A percentile compares a stretch with the other conserved stretches of the same genome.
Evolutionary conservation across 2,797 vertebrate genomes (phyloP).

Genomic region (Chaunax sp.): DNA sequence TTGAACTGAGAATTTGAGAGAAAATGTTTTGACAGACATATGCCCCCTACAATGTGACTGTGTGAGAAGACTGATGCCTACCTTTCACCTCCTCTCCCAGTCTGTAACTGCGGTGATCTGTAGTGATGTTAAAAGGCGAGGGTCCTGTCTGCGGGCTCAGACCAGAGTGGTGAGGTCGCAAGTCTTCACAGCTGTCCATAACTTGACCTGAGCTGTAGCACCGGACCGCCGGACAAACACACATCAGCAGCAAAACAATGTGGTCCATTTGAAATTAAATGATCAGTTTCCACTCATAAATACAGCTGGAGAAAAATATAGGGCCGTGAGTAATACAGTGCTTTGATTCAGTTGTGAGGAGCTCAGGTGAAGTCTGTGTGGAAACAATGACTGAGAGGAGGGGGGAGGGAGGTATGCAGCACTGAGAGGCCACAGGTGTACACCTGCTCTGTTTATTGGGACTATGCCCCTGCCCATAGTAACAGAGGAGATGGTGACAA

Average conservation of each 20-base stretch:
- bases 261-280: constrained; percentile 27
- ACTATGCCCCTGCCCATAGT: not conserved
- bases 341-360: not conserved
- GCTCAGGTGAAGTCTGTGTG: constrained; percentile 8
- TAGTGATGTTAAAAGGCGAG: constrained; percentile 64
- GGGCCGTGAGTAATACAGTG: not conserved
- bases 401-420: not conserved
- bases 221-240: not conserved
- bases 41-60: too few species aligned
- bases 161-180: constrained; percentile 40
- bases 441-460: not conserved
- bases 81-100: constrained; percentile 76
- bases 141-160: constrained; percentile 21
- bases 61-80: constrained; percentile 29
- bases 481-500: not conserved
- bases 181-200: constrained; percentile 27
- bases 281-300: not conserved
- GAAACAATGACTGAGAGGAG: constrained; percentile 1
- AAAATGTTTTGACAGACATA: too few species aligned
- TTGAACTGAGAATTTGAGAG: too few species aligned
- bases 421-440: constrained; percentile 9
- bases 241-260: constrained; percentile 26
- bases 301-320: not conserved
- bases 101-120: constrained; percentile 47
- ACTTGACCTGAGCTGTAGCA: constrained; percentile 58